Evolutionary conservation across 1,140 invertebrate genomes (phyloP).

Genomic region (Helicoverpa zea): DNA sequence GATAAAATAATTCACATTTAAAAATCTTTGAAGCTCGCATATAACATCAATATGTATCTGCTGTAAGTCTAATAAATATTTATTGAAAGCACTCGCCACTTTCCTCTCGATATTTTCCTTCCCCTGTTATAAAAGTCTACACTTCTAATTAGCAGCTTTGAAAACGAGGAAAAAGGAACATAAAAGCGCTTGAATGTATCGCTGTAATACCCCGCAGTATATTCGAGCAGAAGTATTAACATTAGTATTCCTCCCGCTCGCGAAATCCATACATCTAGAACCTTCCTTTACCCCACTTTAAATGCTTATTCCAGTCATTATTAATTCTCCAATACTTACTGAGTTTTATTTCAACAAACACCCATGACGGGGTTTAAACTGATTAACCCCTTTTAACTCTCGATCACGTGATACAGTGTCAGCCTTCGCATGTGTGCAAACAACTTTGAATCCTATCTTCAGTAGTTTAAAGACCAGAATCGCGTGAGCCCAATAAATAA

Average conservation of each 20-base stretch:
- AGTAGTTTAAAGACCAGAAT: neutral
- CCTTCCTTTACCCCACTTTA: neutral
- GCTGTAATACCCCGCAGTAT: neutral
- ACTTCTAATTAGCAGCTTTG: neutral
- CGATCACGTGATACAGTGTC: constrained; percentile 43
- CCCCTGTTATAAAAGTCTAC: neutral
- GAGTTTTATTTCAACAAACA: constrained; percentile 14
- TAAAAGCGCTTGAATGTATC: constrained; percentile 8
- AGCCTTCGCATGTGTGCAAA: neutral
- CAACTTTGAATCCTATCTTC: constrained; percentile 2
- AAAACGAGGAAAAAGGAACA: neutral
- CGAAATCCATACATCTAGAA: neutral
- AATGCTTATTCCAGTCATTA: constrained; percentile 6
- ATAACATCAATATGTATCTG: too few relatives aligned
- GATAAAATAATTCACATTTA: too few relatives aligned
- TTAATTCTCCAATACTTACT: neutral
- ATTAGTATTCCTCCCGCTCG: neutral
- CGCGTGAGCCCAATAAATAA: neutral
- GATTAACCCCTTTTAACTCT: constrained; percentile 50
- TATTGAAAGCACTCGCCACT: too few relatives aligned
- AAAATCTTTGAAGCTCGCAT: too few relatives aligned
- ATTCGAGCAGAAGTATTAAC: neutral
- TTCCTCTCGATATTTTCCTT: neutral
- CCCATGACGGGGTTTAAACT: constrained; percentile 28
- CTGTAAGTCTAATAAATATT: too few relatives aligned